Percentiles rank a stretch among this genome's conserved stretches.
Evolutionary conservation across 2,797 vertebrate species (phyloP).

Genomic region (Streptopelia turtur): DNA sequence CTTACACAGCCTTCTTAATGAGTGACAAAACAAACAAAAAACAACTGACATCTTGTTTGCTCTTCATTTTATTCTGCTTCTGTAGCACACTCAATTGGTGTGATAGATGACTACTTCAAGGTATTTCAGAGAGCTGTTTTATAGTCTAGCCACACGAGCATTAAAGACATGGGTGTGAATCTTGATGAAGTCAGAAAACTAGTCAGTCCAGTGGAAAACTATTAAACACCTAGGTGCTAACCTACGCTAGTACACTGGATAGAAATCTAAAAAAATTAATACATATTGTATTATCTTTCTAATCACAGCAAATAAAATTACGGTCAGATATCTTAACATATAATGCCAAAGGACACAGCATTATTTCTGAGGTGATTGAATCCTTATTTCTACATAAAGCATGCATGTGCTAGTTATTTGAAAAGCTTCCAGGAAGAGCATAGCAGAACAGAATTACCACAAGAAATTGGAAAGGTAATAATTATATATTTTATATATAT

Average conservation of each 20-base stretch:
- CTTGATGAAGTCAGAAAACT: not conserved
- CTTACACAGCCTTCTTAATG: not conserved
- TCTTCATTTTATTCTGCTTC: not conserved
- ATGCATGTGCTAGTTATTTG: accelerated
- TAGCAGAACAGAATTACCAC: not conserved
- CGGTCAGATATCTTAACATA: not conserved
- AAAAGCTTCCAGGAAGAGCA: not conserved
- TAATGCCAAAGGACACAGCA: not conserved
- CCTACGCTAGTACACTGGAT: not conserved
- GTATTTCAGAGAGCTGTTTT: not conserved
- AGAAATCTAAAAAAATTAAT: not conserved
- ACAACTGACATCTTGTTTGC: not conserved
- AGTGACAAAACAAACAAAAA: not conserved
- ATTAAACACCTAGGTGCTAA: not conserved
- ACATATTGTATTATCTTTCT: not conserved
- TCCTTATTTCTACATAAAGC: not conserved
- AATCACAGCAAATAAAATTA: not conserved
- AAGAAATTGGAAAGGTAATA: not conserved
- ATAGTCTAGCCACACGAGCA: not conserved
- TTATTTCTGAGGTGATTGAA: not conserved
- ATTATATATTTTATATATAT: not conserved
- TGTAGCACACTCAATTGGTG: not conserved
- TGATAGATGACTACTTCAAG: not conserved
- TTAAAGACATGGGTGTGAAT: not conserved
- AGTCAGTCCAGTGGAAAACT: not conserved